Percentiles rank a stretch among this genome's conserved stretches.
phyloP scores from a whole-genome alignment of 2,888 invertebrate genomes.

The Troilus luridus region DNA sequence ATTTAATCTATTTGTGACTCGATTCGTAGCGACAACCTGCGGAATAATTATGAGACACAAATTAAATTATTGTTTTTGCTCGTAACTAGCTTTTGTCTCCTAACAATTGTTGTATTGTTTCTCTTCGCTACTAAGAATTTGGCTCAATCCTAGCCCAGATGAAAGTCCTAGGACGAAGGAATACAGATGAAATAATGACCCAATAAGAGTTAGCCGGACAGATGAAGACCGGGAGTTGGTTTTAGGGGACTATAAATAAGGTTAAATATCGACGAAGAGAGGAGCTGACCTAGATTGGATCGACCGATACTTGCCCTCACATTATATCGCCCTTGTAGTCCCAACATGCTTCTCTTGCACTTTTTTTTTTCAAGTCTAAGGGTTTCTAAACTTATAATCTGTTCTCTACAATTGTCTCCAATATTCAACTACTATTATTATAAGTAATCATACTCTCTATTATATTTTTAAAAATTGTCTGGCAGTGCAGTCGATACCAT shows the following conservation, averaged over 20 bases:
- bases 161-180: neutral
- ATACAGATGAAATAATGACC: neutral
- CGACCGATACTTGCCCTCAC: slow-evolving; percentile 36
- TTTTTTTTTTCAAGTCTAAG: neutral
- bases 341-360: slow-evolving; percentile 14
- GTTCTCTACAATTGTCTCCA: neutral
- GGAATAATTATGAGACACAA: no score
- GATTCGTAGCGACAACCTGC: no score
- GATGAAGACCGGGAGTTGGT: slow-evolving; percentile 40
- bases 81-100: neutral
- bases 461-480: no score
- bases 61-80: no score
- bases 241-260: slow-evolving; percentile 47
- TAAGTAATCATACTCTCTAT: neutral
- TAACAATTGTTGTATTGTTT: neutral
- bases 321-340: neutral
- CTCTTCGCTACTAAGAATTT: neutral
- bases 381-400: slow-evolving; percentile 29
- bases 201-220: neutral
- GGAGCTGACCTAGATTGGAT: slow-evolving; percentile 48
- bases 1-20: no score
- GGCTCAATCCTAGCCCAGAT: neutral
- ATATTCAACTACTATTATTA: neutral
- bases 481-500: no score
- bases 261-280: slow-evolving; percentile 50